phyloP scores from a whole-genome alignment of 2,113 vertebrate species.

The Jaculus jaculus region DNA sequence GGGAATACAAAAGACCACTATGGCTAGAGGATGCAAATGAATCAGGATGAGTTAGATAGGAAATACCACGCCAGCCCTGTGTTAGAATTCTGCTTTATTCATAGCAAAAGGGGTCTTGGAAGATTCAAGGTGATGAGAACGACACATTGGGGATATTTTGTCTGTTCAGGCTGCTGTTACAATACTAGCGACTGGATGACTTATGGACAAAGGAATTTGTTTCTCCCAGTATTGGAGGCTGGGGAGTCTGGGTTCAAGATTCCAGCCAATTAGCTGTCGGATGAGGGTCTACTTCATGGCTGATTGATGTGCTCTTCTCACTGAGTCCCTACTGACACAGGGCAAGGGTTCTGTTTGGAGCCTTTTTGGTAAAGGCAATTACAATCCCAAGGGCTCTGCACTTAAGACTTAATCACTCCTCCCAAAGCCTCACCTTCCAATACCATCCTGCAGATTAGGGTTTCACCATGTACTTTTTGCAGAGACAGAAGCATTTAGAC shows the following conservation, averaged over 20 bases:
- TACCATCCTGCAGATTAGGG: neutral
- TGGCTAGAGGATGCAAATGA: neutral
- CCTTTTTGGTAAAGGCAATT: neutral
- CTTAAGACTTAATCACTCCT: neutral
- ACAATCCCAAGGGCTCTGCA: neutral
- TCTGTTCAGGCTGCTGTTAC: neutral
- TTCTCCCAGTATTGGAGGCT: neutral
- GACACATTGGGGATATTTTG: neutral
- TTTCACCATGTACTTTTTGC: neutral
- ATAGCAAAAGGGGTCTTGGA: neutral
- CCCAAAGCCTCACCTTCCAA: neutral
- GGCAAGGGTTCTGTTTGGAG: neutral
- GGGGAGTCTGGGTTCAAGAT: neutral
- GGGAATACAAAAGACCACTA: neutral
- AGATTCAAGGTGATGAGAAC: neutral
- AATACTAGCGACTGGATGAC: too few species aligned
- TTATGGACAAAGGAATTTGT: neutral
- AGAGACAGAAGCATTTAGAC: neutral
- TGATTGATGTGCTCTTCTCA: neutral
- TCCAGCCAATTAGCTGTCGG: neutral
- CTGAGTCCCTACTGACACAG: neutral
- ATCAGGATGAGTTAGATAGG: neutral
- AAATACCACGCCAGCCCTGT: neutral
- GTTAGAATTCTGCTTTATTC: neutral
- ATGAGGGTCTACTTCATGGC: too few species aligned